Percentiles rank a stretch among this genome's conserved stretches.
Evolutionary conservation across 2,113 vertebrate species (phyloP).

Genomic region (Sturnira hondurensis): DNA sequence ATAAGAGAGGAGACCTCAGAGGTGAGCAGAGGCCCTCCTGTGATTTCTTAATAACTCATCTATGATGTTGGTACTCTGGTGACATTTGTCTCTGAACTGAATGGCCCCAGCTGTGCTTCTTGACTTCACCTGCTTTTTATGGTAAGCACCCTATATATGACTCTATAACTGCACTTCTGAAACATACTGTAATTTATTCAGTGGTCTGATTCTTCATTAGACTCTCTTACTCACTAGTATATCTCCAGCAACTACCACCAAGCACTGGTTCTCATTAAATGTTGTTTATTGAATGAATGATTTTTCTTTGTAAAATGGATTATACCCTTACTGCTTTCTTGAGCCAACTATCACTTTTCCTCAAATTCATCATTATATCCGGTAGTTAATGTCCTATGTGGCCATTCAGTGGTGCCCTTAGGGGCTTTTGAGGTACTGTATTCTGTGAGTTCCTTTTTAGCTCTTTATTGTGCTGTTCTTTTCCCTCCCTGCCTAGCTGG

Average conservation of each 20-base stretch:
- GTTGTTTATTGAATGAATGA: slow-evolving; percentile 57
- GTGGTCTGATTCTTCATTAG: background rate
- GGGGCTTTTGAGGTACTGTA: slow-evolving; percentile 19
- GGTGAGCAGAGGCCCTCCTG: background rate
- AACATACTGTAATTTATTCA: background rate
- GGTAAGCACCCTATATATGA: background rate
- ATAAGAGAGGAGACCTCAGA: background rate
- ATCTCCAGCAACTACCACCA: background rate
- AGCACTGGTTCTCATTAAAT: slow-evolving; percentile 23
- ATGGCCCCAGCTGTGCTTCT: background rate
- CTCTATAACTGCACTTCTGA: background rate
- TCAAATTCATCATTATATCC: slow-evolving; percentile 46
- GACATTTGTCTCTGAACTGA: background rate
- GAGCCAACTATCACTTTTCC: slow-evolving; percentile 55
- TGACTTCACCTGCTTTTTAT: background rate
- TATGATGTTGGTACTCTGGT: background rate
- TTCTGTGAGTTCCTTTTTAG: slow-evolving; percentile 54
- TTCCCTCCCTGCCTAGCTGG: slow-evolving; percentile 9
- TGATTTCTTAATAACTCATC: background rate
- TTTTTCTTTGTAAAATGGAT: slow-evolving; percentile 60
- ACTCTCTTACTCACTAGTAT: background rate
- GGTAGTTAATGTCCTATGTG: slow-evolving; percentile 49
- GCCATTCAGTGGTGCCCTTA: slow-evolving; percentile 42
- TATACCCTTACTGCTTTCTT: slow-evolving; percentile 49
- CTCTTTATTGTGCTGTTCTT: slow-evolving; percentile 53